phyloP scores from a whole-genome alignment of 1,140 invertebrate species.

The Pseudomyrmex sp. region DNA sequence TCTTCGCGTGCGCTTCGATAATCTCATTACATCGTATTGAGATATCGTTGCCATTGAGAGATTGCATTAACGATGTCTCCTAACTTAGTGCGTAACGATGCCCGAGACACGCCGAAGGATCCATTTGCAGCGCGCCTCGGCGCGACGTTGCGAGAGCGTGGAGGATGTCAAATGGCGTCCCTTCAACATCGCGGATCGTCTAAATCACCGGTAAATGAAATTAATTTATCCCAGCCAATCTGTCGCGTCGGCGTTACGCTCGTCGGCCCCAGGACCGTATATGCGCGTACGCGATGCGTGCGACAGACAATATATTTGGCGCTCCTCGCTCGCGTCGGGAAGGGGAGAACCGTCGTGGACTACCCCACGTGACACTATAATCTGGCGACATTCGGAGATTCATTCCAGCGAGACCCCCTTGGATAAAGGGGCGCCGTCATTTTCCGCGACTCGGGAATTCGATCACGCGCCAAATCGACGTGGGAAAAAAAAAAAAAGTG shows the following conservation, averaged over 20 bases:
- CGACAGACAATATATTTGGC: constrained; percentile 77
- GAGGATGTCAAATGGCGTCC: constrained; percentile 71
- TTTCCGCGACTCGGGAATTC: constrained; percentile 68
- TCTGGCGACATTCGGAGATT: constrained; percentile 68
- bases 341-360: constrained; percentile 1
- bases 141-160: constrained; percentile 54
- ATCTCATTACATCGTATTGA: too few species aligned
- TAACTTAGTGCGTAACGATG: constrained; percentile 42
- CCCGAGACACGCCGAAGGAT: constrained; percentile 40
- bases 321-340: constrained; percentile 50
- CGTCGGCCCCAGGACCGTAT: constrained; percentile 59
- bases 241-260: constrained; percentile 77
- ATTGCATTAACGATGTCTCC: not conserved
- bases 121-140: constrained; percentile 41
- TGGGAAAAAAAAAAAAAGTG: constrained; percentile 41
- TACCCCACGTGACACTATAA: constrained; percentile 67
- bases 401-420: constrained; percentile 63
- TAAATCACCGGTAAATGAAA: constrained; percentile 79
- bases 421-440: constrained; percentile 69
- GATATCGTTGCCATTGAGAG: too few species aligned
- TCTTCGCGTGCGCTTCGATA: too few species aligned
- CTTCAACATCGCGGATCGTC: constrained; percentile 70
- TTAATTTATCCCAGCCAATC: constrained; percentile 79
- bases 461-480: constrained; percentile 62
- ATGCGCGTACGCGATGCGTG: constrained; percentile 72